These are phyloP conservation scores for Drosophila bocqueti DNA, from an alignment of 1,140 invertebrate genomes.

Conservation along the genomic window DNA sequence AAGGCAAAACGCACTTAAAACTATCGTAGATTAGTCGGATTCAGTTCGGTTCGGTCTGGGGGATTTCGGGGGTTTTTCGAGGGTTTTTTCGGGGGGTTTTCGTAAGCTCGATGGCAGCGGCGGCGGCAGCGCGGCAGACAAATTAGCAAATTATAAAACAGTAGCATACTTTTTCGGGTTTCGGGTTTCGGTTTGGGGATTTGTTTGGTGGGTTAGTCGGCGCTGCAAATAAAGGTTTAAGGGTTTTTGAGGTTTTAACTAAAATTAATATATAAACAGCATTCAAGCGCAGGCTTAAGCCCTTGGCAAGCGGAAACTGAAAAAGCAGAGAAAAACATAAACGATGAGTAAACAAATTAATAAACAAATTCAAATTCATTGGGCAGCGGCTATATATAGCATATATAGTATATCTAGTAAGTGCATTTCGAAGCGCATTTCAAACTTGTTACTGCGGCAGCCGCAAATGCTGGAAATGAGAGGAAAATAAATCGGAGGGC, in stretches of 20 bases:
- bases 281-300: slow-evolving; percentile 47
- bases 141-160: slow-evolving; percentile 54
- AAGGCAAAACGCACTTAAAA: slow-evolving; percentile 59
- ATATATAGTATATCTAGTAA: slow-evolving; percentile 10
- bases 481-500: slow-evolving; percentile 52
- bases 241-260: slow-evolving; percentile 13
- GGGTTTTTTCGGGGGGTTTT: slow-evolving; percentile 2
- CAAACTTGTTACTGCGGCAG: slow-evolving; percentile 73
- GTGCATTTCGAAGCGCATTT: slow-evolving; percentile 61
- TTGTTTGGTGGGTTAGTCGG: slow-evolving; percentile 27
- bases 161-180: slow-evolving; percentile 55
- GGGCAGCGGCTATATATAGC: slow-evolving; percentile 37
- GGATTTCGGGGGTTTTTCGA: neutral
- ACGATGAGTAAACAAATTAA: slow-evolving; percentile 20
- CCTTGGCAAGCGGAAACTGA: slow-evolving; percentile 55
- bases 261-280: slow-evolving; percentile 17
- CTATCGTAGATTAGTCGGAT: slow-evolving; percentile 48
- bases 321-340: slow-evolving; percentile 40
- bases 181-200: slow-evolving; percentile 10
- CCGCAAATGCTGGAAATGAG: slow-evolving; percentile 70
- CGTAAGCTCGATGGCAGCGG: slow-evolving; percentile 14
- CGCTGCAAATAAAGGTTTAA: slow-evolving; percentile 54
- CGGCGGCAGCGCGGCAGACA: slow-evolving; percentile 31
- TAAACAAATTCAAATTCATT: slow-evolving; percentile 41
- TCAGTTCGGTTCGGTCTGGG: slow-evolving; percentile 26